Conservation (phyloP, 2,888 invertebrate species). For the Smittia aterrima region DNA sequence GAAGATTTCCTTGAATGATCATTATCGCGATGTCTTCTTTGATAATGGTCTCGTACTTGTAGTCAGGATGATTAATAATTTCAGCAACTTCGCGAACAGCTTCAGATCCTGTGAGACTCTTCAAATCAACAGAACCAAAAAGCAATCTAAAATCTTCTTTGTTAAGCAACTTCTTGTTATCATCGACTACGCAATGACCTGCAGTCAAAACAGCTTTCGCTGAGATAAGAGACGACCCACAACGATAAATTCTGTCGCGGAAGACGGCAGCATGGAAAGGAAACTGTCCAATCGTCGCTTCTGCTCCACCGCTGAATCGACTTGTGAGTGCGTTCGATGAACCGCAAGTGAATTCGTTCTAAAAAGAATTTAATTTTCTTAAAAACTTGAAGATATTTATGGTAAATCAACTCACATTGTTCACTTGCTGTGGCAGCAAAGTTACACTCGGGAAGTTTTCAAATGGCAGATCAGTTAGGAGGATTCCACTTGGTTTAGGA, state of each 20-base stretch:
- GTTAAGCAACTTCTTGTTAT: not conserved
- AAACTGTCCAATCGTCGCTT: constrained; percentile 8
- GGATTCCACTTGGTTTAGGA: not conserved
- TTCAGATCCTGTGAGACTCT: constrained; percentile 6
- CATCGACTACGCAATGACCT: constrained; percentile 13
- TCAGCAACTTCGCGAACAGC: not conserved
- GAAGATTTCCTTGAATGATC: not conserved
- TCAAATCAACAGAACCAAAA: constrained; percentile 12
- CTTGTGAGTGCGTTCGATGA: not conserved
- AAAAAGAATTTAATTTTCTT: not conserved
- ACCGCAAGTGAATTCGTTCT: constrained; percentile 4
- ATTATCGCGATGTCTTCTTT: constrained; percentile 31
- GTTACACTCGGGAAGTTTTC: not conserved
- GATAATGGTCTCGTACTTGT: not conserved
- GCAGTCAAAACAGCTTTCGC: not conserved
- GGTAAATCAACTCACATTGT: constrained; percentile 11
- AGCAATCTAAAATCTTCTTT: not conserved
- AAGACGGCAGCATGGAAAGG: constrained; percentile 32
- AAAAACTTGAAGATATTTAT: not conserved
- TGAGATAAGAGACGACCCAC: constrained; percentile 1
- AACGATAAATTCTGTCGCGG: not conserved
- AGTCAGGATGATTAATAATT: constrained; percentile 20
- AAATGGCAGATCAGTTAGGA: constrained; percentile 13
- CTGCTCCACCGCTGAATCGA: not conserved
- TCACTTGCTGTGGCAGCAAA: not conserved